Evolutionary conservation across 1,140 invertebrate genomes (phyloP), one percentile per base, ranked within the genome.

Genomic region (Periplaneta americana): DNA sequence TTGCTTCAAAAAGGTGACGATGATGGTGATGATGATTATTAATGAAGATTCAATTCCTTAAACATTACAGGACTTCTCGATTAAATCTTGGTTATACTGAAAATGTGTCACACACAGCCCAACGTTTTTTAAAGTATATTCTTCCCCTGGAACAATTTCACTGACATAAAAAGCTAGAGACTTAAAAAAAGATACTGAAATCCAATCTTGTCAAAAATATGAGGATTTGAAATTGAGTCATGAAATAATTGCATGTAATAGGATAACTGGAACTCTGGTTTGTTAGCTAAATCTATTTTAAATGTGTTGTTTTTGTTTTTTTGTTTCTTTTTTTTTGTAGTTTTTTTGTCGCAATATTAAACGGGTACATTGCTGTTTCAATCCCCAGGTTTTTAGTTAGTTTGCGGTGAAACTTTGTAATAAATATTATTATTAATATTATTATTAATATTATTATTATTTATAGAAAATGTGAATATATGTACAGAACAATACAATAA

Each of bases 401-500:
- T 57, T 82, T 36, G 48, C 48, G 80, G 75, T 83, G 74, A 78
- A 37, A 81, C 75, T 78, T 81, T 81, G 81, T 81, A 81, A 78
- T 81, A 81, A 81, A 81, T 78, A 57, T 81, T 77, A 81, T 81
- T 57, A 80, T 80, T 80, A 80, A 31, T 74, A 80, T 75, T 75
- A 81, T 81, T 48, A 37, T 75, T 80, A 80, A 74, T 80, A 80
- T 3, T 77, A 81, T 78, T 57, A 80, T 74, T 77, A 81, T 81
- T 57, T 78, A 81, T 81, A 81, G 81, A 81, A 81, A 81, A 81
- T 81, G 81, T 81, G 81, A 81, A 76, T 82, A 82, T 80, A 82
- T 82, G 57, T 77, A 80, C 79, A 80, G 78, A 82, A 77, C 74
- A 77, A 74, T 76, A 83, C 75, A 80, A 80, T 78, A 48, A 35